Evolutionary conservation across 23 tunicate species (phyloP), one percentile per base, ranked within the genome.

Genomic region (Trididemnum miniatum): DNA sequence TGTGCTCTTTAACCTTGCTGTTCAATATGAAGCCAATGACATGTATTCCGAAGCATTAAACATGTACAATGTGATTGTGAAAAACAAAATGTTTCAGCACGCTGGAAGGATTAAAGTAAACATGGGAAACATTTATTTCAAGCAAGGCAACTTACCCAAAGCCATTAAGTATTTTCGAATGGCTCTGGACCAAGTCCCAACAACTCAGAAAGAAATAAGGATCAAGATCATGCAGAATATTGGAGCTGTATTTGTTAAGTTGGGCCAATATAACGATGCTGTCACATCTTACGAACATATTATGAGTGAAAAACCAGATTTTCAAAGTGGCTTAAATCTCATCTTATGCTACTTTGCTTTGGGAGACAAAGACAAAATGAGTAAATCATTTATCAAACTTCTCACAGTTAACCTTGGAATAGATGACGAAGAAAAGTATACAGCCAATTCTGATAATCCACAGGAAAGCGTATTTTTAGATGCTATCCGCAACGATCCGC

Each of bases 131-230:
- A 95, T 95, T 65, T 83, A 95, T 63, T 95, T 87, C 79, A 90
- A 90, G 64, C 96, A 86, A 66, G 82, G 86, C 1, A 73, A 95
- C 20, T 62, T 72, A 18, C 33, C 92, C 26, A 95, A 95, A 80
- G 92, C 99, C 2, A 83, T 90, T 27, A 95, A 95, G 72, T 87
- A 71, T 37, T 95, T 92, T 79, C 82, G 99, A 32, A 95, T 95
- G 99, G 96, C 96, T 22, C 80, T 95, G 0, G 99, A 95, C 65
- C 99, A 95, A 73, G 99, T 95, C 26, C 99, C 91, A 35, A 86
- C 82, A 18, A 86, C 88, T 3, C 95, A 89, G 37, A 95, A 89
- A 72, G 95, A 95, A 62, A 82, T 89, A 50, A 79, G 97, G 50
- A 95, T 89, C 34, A 72, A 76, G 22, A 95, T 95, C 29, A 89